Evolutionary conservation across 2,888 invertebrate species (phyloP), one percentile per base, ranked within the genome.

Genomic region (Idaea dimidiata): DNA sequence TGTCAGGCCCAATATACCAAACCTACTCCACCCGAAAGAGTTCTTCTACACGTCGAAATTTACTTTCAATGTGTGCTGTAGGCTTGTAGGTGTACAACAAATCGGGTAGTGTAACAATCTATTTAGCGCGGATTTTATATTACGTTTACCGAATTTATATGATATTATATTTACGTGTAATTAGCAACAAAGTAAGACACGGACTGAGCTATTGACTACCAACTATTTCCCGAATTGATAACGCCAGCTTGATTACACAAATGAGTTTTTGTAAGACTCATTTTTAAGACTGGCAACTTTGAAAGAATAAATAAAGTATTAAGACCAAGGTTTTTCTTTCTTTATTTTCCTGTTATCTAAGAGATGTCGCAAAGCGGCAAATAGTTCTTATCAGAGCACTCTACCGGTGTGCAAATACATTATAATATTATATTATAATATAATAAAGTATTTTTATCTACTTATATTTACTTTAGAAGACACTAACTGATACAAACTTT

Each of bases 361-460:
- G 17, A 55, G 17, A 17, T 55, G 54, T 55, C 54, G 54, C 54
- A 55, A 16, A 17, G 54, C 16, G 7, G 54, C 54, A 55, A 55
- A 55, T 8, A 17, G 16, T 17, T 17, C 6, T 55, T 55, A 55
- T 55, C 54, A 16, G 54, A 55, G 17, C 54, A 17, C 54, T 16
- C 1, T 16, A 55, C 17, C 7, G 54, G 7, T 17, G 16, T 55
- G 54, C 54, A 55, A 55, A 55, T 55, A 55, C 7, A 16, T 8
- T 43, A 8, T 24, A 24, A 5, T 24, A 24, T 24, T 24, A 24
- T 24, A 24, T 5, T n/a, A 24, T 24, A 24, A 63, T 62, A 65
- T 43, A 43, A 43, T 43, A 43, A 43, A 43, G 14, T 43, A 14
- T 43, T 43, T 43, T n/a, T n/a, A n/a, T n/a, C n/a, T 43, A 43